phyloP scores from a whole-genome alignment of 1,140 invertebrate species.

The Drosophila parabipectinata region DNA sequence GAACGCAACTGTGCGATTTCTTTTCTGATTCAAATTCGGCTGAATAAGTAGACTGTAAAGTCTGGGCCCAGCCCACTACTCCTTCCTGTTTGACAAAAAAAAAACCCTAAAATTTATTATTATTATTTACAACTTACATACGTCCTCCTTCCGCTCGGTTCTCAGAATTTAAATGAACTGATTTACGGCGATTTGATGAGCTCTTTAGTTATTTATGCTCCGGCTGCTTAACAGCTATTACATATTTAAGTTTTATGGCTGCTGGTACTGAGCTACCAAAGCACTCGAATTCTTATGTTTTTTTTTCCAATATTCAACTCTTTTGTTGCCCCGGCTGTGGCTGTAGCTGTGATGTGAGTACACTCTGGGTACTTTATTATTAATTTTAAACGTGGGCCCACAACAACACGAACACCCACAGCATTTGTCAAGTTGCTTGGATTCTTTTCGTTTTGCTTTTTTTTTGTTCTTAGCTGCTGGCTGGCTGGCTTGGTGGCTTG shows the following conservation, averaged over 20 bases:
- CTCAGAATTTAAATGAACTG: conserved; percentile 70
- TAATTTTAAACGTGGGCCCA: conserved; percentile 72
- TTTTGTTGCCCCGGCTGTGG: conserved; percentile 32
- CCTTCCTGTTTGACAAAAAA: conserved; percentile 21
- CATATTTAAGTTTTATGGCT: conserved; percentile 53
- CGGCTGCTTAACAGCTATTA: conserved; percentile 51
- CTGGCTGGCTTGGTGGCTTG: conserved; percentile 1
- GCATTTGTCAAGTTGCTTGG: conserved; percentile 71
- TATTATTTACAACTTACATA: conserved; percentile 44
- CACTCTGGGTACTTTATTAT: conserved; percentile 70
- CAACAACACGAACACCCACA: conserved; percentile 72
- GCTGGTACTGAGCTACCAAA: conserved; percentile 12
- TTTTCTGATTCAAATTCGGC: conserved; percentile 38
- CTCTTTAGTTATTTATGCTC: conserved; percentile 48
- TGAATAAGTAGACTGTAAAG: background rate
- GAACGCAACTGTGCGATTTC: conserved; percentile 43
- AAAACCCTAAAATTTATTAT: conserved; percentile 39
- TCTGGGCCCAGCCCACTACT: background rate
- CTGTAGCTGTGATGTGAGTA: background rate
- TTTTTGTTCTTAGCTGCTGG: conserved; percentile 27
- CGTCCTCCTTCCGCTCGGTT: conserved; percentile 39
- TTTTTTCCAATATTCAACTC: conserved; percentile 60
- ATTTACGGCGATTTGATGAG: conserved; percentile 79
- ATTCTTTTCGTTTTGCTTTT: conserved; percentile 47
- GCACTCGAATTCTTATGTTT: conserved; percentile 54